phyloP scores from a whole-genome alignment of 2,113 vertebrate genomes.

The Glareola pratincola region DNA sequence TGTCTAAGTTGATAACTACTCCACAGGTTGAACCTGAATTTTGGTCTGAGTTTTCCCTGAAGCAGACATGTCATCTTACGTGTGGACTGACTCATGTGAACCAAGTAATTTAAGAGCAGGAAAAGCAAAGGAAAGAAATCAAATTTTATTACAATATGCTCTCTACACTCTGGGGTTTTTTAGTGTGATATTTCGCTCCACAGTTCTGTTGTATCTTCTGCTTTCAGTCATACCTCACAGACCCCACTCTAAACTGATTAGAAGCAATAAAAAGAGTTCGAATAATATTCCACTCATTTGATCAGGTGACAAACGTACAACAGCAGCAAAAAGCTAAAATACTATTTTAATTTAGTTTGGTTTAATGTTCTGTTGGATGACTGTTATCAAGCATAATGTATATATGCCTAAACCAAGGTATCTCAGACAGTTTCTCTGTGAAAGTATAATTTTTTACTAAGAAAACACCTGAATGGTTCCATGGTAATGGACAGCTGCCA shows the following conservation, averaged over 20 bases:
- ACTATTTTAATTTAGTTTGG: neutral
- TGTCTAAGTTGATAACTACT: neutral
- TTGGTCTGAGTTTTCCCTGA: neutral
- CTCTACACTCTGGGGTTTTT: neutral
- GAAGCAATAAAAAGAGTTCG: neutral
- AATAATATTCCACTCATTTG: neutral
- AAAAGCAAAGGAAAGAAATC: neutral
- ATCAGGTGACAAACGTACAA: neutral
- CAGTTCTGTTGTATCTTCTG: neutral
- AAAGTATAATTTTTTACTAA: neutral
- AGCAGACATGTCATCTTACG: neutral
- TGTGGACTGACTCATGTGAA: neutral
- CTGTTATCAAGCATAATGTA: neutral
- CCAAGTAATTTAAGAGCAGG: neutral
- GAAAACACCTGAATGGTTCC: neutral
- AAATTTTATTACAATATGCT: neutral
- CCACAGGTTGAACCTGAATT: neutral
- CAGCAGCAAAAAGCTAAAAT: neutral
- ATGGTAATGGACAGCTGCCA: neutral
- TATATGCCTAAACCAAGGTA: neutral
- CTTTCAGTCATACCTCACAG: neutral
- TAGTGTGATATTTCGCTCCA: neutral
- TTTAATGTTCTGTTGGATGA: neutral
- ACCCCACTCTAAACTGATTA: neutral
- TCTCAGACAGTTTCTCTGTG: rapidly evolving